These are phyloP conservation scores for Meghimatium bilineatum DNA, from an alignment of 2,888 invertebrate species.

Conservation along the genomic window DNA sequence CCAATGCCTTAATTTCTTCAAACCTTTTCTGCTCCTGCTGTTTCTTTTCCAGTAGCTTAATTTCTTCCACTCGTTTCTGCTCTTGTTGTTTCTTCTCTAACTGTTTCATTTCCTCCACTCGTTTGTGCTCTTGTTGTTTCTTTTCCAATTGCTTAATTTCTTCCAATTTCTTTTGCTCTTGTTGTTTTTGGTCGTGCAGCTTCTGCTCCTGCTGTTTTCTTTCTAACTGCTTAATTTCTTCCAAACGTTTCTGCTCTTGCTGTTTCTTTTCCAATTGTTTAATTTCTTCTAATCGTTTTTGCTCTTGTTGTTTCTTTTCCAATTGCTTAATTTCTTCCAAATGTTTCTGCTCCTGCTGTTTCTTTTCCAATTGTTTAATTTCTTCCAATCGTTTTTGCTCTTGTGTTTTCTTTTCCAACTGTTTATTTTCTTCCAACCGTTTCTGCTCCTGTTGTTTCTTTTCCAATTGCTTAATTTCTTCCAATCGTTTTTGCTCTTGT, in stretches of 20 bases:
- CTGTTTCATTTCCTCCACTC: no score
- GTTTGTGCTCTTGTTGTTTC: background rate
- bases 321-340: no score
- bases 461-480: slow-evolving; percentile 12
- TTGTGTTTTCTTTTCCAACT: no score
- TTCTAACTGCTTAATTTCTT: no score
- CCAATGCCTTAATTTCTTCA: background rate
- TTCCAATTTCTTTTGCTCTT: background rate
- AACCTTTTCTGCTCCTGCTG: background rate
- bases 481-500: slow-evolving; percentile 7
- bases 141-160: background rate
- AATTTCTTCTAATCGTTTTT: no score
- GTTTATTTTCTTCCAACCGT: background rate
- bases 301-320: no score
- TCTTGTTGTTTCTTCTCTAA: background rate
- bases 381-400: no score
- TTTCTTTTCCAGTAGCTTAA: background rate
- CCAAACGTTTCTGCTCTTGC: no score
- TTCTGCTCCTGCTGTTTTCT: no score
- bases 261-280: no score
- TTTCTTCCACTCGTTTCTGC: background rate
- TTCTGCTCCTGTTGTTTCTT: slow-evolving; percentile 20
- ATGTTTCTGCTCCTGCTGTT: no score
- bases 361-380: no score
- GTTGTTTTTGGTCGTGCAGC: background rate